Base-by-base conservation (phyloP, 2,113 vertebrate genomes). In the Xiphias gladius region DNA sequence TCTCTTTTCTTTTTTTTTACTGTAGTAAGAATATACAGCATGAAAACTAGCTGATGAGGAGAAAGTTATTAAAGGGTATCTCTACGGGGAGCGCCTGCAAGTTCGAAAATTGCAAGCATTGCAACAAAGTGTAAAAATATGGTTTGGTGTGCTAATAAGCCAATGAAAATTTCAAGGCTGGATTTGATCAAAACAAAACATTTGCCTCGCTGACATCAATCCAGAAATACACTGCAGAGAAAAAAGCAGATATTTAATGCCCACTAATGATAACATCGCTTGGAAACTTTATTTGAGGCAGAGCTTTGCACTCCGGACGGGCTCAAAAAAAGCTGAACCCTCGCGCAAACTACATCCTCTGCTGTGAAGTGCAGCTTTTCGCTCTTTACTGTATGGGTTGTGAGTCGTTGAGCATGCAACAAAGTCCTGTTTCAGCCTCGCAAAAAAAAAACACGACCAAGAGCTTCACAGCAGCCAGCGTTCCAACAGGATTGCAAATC, bases 21-120 rank as follows among this genome's bases (percentile, higher is more conserved):
- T 54, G 8, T 52, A 58, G 50, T 41, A 46, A 52, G 64, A 84
- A 70, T 37, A 76, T 85, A 67, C 48, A 68, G 82, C 67, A 55
- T 39, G 73, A 84, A 90, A 90, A 90, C 28, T 24, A 88, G 91
- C 90, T 88, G 93, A 92, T 91, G 88, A 92, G 82, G 86, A 81
- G 76, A 86, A 93, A 92, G 86, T 91, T 89, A 84, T 91, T 89
- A 86, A 84, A 75, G 74, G 86, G 72, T 63, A 54, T 90, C 89
- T 91, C 88, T 87, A 39, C 48, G 57, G 88, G 80, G 83, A 83
- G 80, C n/a, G 35, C 26, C 28, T 46, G 76, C 66, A 78, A 83
- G 88, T 86, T 84, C 26, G 22, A 82, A 84, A 91, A 86, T 41
- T 88, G 89, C 91, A 86, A 91, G 83, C 88, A 22, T 58, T 71